Base-by-base conservation (phyloP, 2,888 invertebrate genomes). In the Zygaena filipendulae region DNA sequence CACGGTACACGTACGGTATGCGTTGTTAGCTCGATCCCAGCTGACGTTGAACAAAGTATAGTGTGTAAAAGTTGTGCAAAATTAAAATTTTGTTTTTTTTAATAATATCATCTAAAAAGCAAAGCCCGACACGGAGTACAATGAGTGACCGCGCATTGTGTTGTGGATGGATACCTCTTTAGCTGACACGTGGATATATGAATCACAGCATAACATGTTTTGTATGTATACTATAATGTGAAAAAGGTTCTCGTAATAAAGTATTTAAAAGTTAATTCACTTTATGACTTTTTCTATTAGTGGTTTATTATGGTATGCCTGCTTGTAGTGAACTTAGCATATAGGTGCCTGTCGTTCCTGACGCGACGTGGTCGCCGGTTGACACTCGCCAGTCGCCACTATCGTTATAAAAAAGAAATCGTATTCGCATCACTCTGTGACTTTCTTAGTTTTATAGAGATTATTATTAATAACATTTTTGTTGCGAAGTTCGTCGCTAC, bases 221-320 rank as follows among this genome's bases (percentile, higher is more conserved):
- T 75, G 67, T 74, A 77, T 77, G 71, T 77, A 72, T 74, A 75
- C 72, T 72, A 70, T 67, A 62, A 62, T 74, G 70, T 77, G 75
- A 71, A 68, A 70, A 75, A 75, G 77, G 77, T 77, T 79, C 70
- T 77, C 77, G 64, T 74, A 79, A 79, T 79, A 79, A 79, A 79
- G 75, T 77, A 77, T 79, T 77, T 77, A 74, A n/a, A 77, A 75
- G 72, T 72, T 74, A 70, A 69, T 72, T 72, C 59, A 66, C 61
- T 63, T 53, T 52, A 59, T 62, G 70, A 67, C 61, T 79, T 79
- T 74, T 72, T 61, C 47, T 16, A 55, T 43, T 45, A 43, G 47
- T 32, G 26, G 26, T 33, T 28, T 26, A 27, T 59, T 64, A 58
- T 58, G 50, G 43, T 49, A 47, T 56, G 52, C 54, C 57, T 48